Conservation (phyloP, 2,113 vertebrate genomes). For the Hippocampus abdominalis region DNA sequence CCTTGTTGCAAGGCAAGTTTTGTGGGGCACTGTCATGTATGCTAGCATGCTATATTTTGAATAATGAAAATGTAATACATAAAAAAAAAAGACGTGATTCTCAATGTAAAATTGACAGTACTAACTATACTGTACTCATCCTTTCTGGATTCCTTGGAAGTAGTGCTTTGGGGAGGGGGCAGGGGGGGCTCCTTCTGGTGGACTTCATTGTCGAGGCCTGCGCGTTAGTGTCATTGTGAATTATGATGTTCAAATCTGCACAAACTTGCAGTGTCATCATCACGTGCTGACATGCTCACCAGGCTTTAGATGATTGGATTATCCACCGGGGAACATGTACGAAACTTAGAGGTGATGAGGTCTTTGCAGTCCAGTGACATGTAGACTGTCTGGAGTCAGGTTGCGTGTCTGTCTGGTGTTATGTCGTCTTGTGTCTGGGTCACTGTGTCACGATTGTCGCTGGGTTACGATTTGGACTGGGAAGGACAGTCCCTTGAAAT, state of each 20-base stretch:
- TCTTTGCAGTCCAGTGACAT: constrained; percentile 5
- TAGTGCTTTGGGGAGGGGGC: too few species aligned
- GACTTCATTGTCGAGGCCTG: not conserved
- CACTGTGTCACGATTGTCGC: constrained; percentile 3
- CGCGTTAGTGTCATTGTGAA: not conserved
- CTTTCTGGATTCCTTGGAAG: too few species aligned
- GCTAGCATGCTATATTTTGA: too few species aligned
- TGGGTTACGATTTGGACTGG: not conserved
- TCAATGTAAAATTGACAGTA: too few species aligned
- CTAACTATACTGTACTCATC: too few species aligned
- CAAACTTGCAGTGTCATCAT: not conserved
- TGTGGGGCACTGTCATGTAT: too few species aligned
- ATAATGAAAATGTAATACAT: too few species aligned
- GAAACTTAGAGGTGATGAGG: constrained; percentile 31
- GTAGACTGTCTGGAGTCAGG: constrained; percentile 11
- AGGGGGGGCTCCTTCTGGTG: too few species aligned
- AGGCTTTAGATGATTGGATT: constrained; percentile 33
- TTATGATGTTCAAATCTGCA: constrained; percentile 7
- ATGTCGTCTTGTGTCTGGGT: constrained; percentile 39
- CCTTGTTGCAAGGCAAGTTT: too few species aligned
- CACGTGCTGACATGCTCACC: constrained; percentile 21
- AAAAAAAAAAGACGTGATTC: too few species aligned
- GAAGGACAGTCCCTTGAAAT: not conserved
- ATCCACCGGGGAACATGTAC: constrained; percentile 16
- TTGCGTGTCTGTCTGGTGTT: constrained; percentile 3